phyloP scores from a whole-genome alignment of 2,888 invertebrate genomes.

The Amitus sp. region DNA sequence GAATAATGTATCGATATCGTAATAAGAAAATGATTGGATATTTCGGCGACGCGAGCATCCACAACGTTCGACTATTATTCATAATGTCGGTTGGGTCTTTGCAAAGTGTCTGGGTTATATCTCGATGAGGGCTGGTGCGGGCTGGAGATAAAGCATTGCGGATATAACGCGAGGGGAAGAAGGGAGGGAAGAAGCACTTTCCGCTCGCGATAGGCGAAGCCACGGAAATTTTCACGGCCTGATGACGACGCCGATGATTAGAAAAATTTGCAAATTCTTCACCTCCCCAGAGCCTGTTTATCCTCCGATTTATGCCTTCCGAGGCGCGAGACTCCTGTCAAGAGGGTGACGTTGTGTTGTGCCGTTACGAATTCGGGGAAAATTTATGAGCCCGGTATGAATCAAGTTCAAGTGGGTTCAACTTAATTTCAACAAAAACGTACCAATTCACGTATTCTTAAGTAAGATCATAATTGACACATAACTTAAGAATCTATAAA shows the following conservation, averaged over 20 bases:
- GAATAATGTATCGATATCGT: conserved; percentile 63
- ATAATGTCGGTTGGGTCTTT: conserved; percentile 52
- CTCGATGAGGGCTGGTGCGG: conserved; percentile 42
- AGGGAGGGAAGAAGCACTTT: conserved; percentile 18
- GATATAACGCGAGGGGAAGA: conserved; percentile 38
- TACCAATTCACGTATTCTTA: too few species aligned
- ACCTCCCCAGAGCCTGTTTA: neutral
- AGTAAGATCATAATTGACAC: too few species aligned
- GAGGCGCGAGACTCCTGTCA: conserved; percentile 1
- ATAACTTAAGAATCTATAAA: too few species aligned
- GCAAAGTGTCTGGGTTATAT: conserved; percentile 54
- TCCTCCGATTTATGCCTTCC: neutral
- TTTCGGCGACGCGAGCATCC: conserved; percentile 53
- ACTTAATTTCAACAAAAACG: too few species aligned
- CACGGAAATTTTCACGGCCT: conserved; percentile 9
- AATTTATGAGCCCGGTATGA: conserved; percentile 32
- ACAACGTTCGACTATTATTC: conserved; percentile 54
- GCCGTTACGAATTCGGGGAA: conserved; percentile 25
- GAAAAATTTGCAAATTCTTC: neutral
- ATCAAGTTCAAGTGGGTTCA: conserved; percentile 38
- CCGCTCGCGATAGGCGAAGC: conserved; percentile 37
- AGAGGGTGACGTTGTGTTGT: conserved; percentile 9
- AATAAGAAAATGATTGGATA: conserved; percentile 65
- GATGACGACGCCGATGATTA: conserved; percentile 10
- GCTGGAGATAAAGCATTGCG: conserved; percentile 46